A percentile compares a stretch with the other conserved stretches of the same genome.
These are phyloP conservation scores for Hyaena hyaena DNA, from an alignment of 2,113 vertebrate genomes.

Conservation along the genomic window DNA sequence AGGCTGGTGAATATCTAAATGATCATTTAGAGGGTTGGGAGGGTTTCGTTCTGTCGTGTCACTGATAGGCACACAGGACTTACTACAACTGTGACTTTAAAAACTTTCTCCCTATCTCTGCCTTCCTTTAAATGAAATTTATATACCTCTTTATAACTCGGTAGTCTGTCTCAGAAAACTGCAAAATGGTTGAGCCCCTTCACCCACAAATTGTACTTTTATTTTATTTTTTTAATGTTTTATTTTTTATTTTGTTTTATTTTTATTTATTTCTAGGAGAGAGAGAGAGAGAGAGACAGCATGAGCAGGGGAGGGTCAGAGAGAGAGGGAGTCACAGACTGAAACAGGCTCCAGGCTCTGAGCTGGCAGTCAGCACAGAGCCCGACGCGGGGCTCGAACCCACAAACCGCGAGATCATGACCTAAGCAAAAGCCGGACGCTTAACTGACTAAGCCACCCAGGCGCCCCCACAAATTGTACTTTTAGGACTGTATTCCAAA, in stretches of 20 bases:
- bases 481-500: neutral
- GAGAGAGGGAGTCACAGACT: too few relatives aligned
- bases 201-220: neutral
- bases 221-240: too few relatives aligned
- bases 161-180: neutral
- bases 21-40: accelerated
- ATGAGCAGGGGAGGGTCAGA: too few relatives aligned
- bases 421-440: too few relatives aligned
- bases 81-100: neutral
- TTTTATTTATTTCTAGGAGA: too few relatives aligned
- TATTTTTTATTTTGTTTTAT: too few relatives aligned
- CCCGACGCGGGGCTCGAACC: too few relatives aligned
- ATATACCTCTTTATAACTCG: neutral
- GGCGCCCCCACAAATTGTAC: neutral
- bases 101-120: neutral
- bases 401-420: too few relatives aligned
- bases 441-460: too few relatives aligned
- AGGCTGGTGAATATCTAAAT: neutral
- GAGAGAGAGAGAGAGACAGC: too few relatives aligned
- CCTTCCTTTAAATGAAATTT: neutral
- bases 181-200: neutral
- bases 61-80: neutral
- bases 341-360: too few relatives aligned
- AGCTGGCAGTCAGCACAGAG: too few relatives aligned
- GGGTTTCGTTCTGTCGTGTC: accelerated